A percentile compares a stretch with the other conserved stretches of the same genome.
These are phyloP conservation scores for Macaca nemestrina DNA, from an alignment of 2,113 vertebrate genomes.

Conservation along the genomic window DNA sequence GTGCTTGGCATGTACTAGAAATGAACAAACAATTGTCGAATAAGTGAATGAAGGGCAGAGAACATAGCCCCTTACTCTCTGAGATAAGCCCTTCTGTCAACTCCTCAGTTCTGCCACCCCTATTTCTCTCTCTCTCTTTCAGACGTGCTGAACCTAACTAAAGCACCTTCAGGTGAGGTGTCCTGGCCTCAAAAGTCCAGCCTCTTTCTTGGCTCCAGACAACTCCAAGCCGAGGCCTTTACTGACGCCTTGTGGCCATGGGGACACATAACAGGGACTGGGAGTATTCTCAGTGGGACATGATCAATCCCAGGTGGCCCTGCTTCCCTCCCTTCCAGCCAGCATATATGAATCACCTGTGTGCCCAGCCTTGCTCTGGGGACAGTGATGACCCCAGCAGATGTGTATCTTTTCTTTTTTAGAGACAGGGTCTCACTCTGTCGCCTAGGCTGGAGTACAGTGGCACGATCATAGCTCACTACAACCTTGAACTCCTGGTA, in stretches of 20 bases:
- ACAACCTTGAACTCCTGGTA: too few species aligned
- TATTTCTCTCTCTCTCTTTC: too few species aligned
- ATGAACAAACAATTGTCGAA: background rate
- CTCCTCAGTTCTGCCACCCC: background rate
- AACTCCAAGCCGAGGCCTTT: conserved; percentile 37
- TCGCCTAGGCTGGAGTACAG: too few species aligned
- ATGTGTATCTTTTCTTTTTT: too few species aligned
- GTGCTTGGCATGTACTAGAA: background rate
- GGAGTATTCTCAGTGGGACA: background rate
- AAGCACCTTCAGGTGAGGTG: background rate
- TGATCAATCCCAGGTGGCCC: background rate
- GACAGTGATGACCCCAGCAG: background rate
- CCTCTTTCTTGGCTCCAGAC: background rate
- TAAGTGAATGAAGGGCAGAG: background rate
- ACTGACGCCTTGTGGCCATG: conserved; percentile 63
- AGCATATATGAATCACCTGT: background rate
- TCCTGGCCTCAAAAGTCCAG: background rate
- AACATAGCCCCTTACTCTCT: background rate
- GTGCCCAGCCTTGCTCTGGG: too few species aligned
- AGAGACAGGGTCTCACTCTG: too few species aligned
- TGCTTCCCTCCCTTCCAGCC: background rate
- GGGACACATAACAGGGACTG: background rate
- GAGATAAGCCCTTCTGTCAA: background rate
- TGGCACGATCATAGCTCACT: too few species aligned
- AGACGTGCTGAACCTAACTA: background rate